A percentile compares a stretch with the other conserved stretches of the same genome.
These are phyloP conservation scores for Sebastes diploproa DNA, from an alignment of 2,797 vertebrate genomes.

Conservation along the genomic window DNA sequence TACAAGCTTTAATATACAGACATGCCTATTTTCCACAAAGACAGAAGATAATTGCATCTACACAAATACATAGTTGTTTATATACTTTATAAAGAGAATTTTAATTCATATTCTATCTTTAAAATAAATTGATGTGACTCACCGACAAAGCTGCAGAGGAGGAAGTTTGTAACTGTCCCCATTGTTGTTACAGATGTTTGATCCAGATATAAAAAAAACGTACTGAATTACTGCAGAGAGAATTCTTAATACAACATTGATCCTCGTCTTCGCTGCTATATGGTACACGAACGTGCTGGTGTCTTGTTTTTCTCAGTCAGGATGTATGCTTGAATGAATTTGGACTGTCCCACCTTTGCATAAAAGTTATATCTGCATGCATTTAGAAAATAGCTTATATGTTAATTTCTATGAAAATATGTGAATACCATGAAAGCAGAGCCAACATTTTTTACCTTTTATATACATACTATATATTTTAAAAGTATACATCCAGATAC, in stretches of 20 bases:
- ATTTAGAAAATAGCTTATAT: background rate
- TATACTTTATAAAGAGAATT: background rate
- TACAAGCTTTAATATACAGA: background rate
- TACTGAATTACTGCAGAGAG: background rate
- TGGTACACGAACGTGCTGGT: background rate
- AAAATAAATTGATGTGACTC: slow-evolving; percentile 34
- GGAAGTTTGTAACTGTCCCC: slow-evolving; percentile 12
- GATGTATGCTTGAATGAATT: slow-evolving; percentile 63
- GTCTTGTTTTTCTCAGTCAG: slow-evolving; percentile 48
- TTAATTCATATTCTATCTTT: background rate
- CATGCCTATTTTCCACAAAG: background rate
- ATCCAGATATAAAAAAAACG: background rate
- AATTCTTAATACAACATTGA: background rate
- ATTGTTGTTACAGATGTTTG: slow-evolving; percentile 33
- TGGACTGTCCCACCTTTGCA: slow-evolving; percentile 55
- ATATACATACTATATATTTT: background rate
- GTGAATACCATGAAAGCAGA: background rate
- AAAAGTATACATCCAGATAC: background rate
- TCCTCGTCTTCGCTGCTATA: background rate
- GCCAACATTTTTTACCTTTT: background rate
- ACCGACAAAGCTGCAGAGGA: slow-evolving; percentile 65
- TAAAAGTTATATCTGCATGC: slow-evolving; percentile 6
- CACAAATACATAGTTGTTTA: background rate
- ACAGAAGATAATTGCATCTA: background rate
- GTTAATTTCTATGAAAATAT: background rate